Conservation (phyloP, 2,888 invertebrate species). For the Sussaba pulchella region DNA sequence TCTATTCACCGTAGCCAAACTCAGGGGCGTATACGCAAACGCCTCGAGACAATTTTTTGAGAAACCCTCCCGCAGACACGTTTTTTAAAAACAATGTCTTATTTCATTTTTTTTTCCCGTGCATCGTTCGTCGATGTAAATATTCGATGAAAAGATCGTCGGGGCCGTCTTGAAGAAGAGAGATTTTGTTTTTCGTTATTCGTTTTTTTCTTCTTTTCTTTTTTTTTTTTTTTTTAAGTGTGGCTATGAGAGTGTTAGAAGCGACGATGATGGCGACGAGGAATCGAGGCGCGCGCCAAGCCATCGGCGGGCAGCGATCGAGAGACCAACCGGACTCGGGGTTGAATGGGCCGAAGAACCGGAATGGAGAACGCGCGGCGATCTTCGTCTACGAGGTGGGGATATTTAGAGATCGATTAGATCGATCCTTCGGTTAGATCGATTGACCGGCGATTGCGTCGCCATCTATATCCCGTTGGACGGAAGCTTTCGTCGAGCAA, state of each 20-base stretch:
- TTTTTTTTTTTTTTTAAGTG: neutral
- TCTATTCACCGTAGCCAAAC: conserved; percentile 65
- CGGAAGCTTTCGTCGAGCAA: too few relatives aligned
- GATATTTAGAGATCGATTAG: conserved; percentile 60
- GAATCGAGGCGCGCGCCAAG: conserved; percentile 27
- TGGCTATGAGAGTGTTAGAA: neutral
- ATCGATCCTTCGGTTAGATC: conserved; percentile 60
- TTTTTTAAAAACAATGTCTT: neutral
- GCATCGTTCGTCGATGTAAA: neutral
- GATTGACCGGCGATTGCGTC: conserved; percentile 44
- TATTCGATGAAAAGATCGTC: conserved; percentile 23
- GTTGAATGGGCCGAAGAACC: conserved; percentile 62
- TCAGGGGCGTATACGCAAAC: conserved; percentile 61
- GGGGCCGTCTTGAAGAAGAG: neutral
- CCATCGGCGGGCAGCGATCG: too few relatives aligned
- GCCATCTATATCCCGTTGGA: neutral
- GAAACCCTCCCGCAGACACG: neutral
- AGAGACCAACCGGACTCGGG: conserved; percentile 49
- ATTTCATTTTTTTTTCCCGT: conserved; percentile 21
- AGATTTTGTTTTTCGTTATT: too few relatives aligned
- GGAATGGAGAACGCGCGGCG: conserved; percentile 48
- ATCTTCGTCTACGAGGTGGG: too few relatives aligned
- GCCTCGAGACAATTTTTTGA: conserved; percentile 63
- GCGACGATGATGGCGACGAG: conserved; percentile 1
- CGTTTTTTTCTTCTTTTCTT: too few relatives aligned